A percentile compares a stretch with the other conserved stretches of the same genome.
phyloP scores from a whole-genome alignment of 1,140 invertebrate species.

The Lamellibrachia luymesi region DNA sequence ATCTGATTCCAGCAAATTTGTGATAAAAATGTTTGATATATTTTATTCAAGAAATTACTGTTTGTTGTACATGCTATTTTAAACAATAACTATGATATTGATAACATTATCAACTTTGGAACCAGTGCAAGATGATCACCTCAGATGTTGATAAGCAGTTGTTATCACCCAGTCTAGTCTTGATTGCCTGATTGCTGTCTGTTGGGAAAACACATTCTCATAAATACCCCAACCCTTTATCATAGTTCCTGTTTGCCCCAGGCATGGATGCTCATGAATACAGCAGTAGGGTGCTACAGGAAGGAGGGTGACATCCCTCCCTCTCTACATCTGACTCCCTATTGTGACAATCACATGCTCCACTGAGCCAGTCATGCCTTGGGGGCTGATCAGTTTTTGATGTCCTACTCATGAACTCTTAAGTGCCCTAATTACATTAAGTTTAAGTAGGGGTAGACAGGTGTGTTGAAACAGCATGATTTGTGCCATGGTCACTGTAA shows the following conservation, averaged over 20 bases:
- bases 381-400: background rate
- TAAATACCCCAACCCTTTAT: background rate
- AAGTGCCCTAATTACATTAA: background rate
- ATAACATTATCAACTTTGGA: background rate
- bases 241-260: background rate
- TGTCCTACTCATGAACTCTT: background rate
- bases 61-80: background rate
- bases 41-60: background rate
- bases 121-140: background rate
- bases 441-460: background rate
- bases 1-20: background rate
- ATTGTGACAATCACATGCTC: background rate
- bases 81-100: background rate
- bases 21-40: background rate
- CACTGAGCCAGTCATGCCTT: background rate
- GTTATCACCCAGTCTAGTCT: background rate
- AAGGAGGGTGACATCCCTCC: background rate
- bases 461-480: background rate
- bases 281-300: background rate
- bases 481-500: background rate
- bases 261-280: background rate
- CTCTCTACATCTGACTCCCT: background rate
- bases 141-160: background rate
- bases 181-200: background rate
- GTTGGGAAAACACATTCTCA: background rate